A percentile compares a stretch with the other conserved stretches of the same genome.
phyloP scores from a whole-genome alignment of 53 echinoderm and acorn worm genomes.

The Patiria pectinifera region DNA sequence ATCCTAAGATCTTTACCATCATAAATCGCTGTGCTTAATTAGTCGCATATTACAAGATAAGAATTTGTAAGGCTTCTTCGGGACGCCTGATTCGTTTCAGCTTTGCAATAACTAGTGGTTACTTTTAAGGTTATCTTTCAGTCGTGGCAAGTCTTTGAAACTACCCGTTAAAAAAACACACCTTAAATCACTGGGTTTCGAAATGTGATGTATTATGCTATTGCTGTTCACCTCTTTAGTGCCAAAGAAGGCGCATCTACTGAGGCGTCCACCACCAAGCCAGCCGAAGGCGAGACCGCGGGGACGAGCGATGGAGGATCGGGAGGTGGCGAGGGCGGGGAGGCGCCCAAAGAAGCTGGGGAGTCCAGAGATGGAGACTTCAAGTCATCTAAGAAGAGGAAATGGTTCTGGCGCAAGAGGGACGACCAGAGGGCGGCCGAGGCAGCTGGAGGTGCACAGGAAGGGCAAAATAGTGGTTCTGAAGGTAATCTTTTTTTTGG shows the following conservation, averaged over 20 bases:
- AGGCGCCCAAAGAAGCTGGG: conserved; percentile 13
- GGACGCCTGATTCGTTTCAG: too few relatives aligned
- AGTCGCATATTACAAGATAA: too few relatives aligned
- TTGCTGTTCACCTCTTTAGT: neutral
- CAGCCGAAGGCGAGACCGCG: conserved; percentile 50
- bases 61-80: too few relatives aligned
- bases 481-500: conserved; percentile 13
- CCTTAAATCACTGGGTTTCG: too few relatives aligned
- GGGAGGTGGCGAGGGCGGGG: conserved; percentile 32
- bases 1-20: too few relatives aligned
- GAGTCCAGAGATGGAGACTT: conserved; percentile 47
- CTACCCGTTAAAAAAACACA: too few relatives aligned
- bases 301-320: conserved; percentile 46
- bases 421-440: conserved; percentile 32
- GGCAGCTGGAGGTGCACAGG: neutral
- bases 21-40: too few relatives aligned
- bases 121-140: too few relatives aligned
- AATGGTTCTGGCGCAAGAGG: conserved; percentile 59
- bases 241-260: conserved; percentile 43
- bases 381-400: conserved; percentile 61
- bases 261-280: conserved; percentile 46
- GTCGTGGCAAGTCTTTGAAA: too few relatives aligned
- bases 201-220: too few relatives aligned
- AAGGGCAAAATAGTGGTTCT: conserved; percentile 47
- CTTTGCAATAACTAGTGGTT: too few relatives aligned